Evolutionary conservation across 2,113 vertebrate species (phyloP).

Genomic region (Reinhardtius hippoglossoides): DNA sequence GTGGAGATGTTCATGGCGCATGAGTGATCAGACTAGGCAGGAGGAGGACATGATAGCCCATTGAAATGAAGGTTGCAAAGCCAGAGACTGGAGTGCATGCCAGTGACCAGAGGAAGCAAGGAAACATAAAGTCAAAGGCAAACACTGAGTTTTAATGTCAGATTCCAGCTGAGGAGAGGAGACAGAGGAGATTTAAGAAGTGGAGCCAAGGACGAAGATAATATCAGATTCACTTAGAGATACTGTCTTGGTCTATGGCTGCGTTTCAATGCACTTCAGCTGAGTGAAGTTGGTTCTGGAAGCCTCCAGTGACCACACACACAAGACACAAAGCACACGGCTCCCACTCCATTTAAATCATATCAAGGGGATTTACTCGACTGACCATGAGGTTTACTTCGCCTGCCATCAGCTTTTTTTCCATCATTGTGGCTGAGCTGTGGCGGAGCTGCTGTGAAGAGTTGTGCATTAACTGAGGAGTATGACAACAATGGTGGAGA

Average conservation of each 20-base stretch:
- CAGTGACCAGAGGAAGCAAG: conserved; percentile 25
- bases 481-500: conserved; percentile 35
- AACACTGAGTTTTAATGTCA: conserved; percentile 42
- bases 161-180: conserved; percentile 23
- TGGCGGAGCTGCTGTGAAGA: conserved; percentile 52
- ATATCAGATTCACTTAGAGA: conserved; percentile 53
- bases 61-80: conserved; percentile 19
- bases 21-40: neutral
- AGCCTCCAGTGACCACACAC: conserved; percentile 60
- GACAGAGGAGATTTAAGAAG: conserved; percentile 20
- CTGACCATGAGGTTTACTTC: conserved; percentile 42
- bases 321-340: conserved; percentile 31
- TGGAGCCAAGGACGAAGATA: conserved; percentile 40
- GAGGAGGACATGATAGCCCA: conserved; percentile 4
- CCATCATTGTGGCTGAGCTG: conserved; percentile 42
- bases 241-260: conserved; percentile 16
- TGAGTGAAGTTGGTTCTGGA: conserved; percentile 47
- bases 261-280: conserved; percentile 26
- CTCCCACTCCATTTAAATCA: conserved; percentile 46
- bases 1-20: neutral
- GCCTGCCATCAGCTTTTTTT: conserved; percentile 26
- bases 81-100: neutral
- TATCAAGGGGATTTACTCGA: conserved; percentile 57
- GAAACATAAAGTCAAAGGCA: conserved; percentile 47
- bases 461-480: conserved; percentile 58